A percentile compares a stretch with the other conserved stretches of the same genome.
Conservation (phyloP, 2,797 vertebrate species). For the Dallia pectoralis region DNA sequence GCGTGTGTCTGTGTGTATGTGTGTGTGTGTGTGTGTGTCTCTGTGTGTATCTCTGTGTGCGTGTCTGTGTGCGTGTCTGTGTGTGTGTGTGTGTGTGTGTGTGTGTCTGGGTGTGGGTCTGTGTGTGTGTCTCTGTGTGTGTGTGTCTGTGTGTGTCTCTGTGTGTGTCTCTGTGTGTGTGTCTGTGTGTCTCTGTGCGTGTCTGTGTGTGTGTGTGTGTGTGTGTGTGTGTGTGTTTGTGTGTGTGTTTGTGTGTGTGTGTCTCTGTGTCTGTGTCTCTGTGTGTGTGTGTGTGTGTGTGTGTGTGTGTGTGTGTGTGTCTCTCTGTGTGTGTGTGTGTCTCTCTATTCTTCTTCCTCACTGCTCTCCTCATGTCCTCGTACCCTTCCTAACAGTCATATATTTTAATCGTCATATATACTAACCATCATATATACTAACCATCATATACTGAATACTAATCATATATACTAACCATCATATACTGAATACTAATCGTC, state of each 20-base stretch:
- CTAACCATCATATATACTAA: too few species aligned
- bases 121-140: not conserved
- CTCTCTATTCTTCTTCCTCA: too few species aligned
- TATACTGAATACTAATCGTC: too few species aligned
- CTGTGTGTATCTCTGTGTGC: too few species aligned
- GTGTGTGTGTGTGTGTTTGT: slow-evolving; percentile 11
- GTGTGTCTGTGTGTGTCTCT: slow-evolving; percentile 39
- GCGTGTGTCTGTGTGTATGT: too few species aligned
- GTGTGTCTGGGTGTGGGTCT: not conserved
- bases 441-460: too few species aligned
- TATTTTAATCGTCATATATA: too few species aligned
- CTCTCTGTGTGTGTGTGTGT: not conserved
- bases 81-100: slow-evolving; percentile 5
- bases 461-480: too few species aligned
- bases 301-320: not conserved
- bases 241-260: not conserved
- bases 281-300: not conserved
- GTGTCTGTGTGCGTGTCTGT: not conserved
- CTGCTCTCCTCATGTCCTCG: too few species aligned
- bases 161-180: slow-evolving; percentile 48
- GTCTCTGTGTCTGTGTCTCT: too few species aligned
- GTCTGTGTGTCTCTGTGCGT: not conserved
- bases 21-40: not conserved
- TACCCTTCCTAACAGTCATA: too few species aligned
- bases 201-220: slow-evolving; percentile 18